Base-by-base conservation (phyloP, 2,888 invertebrate species). In the Phyllotreta striolata region DNA sequence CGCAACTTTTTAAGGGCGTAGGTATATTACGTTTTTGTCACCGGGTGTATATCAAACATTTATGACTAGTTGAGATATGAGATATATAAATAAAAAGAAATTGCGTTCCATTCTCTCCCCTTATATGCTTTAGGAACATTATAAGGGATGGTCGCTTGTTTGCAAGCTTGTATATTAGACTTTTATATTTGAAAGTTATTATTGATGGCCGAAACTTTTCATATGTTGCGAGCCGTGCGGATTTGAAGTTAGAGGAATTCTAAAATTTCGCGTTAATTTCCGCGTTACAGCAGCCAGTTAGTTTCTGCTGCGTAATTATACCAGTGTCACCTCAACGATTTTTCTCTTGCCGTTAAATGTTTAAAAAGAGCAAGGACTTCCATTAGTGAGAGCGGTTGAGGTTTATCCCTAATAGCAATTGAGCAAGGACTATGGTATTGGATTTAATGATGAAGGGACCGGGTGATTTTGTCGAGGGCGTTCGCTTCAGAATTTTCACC, bases 121-220 rank as follows among this genome's bases (percentile, higher is more conserved):
- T 73, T 67, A 69, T 71, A 74, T 38, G 38, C 39, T 52, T 38
- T 52, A 38, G 38, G 39, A 38, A 52, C 38, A 52, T 52, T 52
- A 49, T 9, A 49, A 52, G 76, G 76, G 76, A 75, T 77, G 74
- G 73, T 74, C 74, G 68, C 74, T 71, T 76, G 76, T 76, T 76
- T 75, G 74, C 73, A 73, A 74, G 74, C 70, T 64, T 74, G 73
- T 74, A 76, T 76, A 78, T 77, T 73, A 74, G 69, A 72, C 69
- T 71, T 70, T 41, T 60, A 70, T 72, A 72, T 75, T 77, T 76
- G 75, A 74, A 75, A 69, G 71, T 76, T 74, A 72, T 74, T 75
- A 76, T 76, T 76, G 76, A 76, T 74, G 73, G 66, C 72, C 68
- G 35, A 10, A 35, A 49, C 8, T 49, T 49, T 35, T 49, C 37